These are phyloP conservation scores for Sciurus vulgaris DNA, from an alignment of 2,797 vertebrate genomes.

Conservation along the genomic window DNA sequence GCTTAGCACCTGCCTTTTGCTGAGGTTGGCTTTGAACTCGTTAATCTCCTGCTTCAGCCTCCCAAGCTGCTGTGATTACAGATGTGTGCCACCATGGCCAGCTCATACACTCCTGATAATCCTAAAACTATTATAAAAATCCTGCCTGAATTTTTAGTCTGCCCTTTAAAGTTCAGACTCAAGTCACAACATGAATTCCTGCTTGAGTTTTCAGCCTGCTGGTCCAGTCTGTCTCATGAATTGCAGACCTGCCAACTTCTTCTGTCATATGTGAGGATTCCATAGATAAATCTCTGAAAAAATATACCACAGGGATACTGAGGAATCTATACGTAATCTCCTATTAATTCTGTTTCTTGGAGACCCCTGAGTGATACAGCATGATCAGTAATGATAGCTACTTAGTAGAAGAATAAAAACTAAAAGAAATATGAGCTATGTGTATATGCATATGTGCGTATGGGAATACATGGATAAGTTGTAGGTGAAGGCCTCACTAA, in stretches of 20 bases:
- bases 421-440: background rate
- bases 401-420: background rate
- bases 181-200: background rate
- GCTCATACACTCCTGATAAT: background rate
- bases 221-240: background rate
- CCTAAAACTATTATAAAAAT: background rate
- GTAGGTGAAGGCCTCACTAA: background rate
- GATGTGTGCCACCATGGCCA: too few relatives aligned
- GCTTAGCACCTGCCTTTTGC: too few relatives aligned
- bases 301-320: too few relatives aligned
- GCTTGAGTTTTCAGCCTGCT: background rate
- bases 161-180: background rate
- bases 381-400: background rate
- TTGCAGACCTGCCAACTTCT: background rate
- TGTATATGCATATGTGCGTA: rapidly evolving
- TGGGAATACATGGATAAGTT: background rate
- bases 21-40: too few relatives aligned
- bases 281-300: background rate
- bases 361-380: background rate
- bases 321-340: background rate
- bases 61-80: too few relatives aligned
- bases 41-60: too few relatives aligned
- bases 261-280: background rate
- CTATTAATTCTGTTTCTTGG: background rate
- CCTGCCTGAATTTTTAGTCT: background rate